These are phyloP conservation scores for Podargus strigoides DNA, from an alignment of 2,797 vertebrate genomes.

Conservation along the genomic window DNA sequence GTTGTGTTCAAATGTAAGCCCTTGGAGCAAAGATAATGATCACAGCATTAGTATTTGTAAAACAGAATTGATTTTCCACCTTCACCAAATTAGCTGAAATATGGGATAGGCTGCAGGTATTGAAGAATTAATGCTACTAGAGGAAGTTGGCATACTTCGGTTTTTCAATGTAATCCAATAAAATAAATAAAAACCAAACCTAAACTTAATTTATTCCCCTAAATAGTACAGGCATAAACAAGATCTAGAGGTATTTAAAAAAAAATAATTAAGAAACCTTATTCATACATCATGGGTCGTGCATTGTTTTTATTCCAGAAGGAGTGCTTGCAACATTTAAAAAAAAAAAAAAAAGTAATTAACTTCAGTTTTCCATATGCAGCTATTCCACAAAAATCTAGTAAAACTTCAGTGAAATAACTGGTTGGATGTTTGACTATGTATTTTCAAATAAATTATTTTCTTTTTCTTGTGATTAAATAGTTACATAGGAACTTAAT, in stretches of 20 bases:
- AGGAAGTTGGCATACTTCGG: neutral
- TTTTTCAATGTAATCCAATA: neutral
- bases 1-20: slow-evolving; percentile 52
- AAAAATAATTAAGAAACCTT: neutral
- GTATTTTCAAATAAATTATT: neutral
- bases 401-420: neutral
- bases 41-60: slow-evolving; percentile 53
- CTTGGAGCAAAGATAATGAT: slow-evolving; percentile 53
- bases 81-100: slow-evolving; percentile 58
- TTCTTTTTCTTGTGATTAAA: neutral
- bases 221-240: neutral
- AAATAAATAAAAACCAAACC: neutral
- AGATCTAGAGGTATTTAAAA: neutral
- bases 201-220: neutral
- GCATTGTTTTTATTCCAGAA: neutral
- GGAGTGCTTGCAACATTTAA: neutral
- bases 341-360: neutral
- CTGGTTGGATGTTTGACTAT: neutral
- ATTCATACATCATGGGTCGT: neutral
- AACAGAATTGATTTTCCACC: slow-evolving; percentile 57
- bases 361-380: neutral
- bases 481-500: neutral
- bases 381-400: neutral
- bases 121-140: neutral
- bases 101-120: neutral